Evolutionary conservation across 2,797 vertebrate genomes (phyloP).

Genomic region (Oophaga sylvatica): DNA sequence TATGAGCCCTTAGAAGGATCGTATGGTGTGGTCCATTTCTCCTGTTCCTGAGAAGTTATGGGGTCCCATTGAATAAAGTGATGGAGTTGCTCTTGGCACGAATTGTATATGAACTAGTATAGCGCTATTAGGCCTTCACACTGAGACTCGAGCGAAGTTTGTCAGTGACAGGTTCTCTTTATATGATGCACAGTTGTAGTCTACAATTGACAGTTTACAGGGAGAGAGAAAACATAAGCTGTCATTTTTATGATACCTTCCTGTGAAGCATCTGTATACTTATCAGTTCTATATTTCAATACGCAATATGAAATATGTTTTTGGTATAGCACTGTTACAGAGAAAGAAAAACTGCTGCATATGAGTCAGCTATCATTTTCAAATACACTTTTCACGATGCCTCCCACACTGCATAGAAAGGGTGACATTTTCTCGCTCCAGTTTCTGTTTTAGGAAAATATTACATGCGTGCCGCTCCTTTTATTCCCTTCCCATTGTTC

Average conservation of each 20-base stretch:
- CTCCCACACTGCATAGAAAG: conserved; percentile 43
- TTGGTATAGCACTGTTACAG: neutral
- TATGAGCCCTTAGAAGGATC: too few species aligned
- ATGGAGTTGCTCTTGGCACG: too few species aligned
- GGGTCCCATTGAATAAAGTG: too few species aligned
- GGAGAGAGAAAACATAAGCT: neutral
- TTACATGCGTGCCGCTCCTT: neutral
- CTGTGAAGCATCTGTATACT: conserved; percentile 11
- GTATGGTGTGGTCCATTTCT: too few species aligned
- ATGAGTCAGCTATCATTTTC: conserved; percentile 58
- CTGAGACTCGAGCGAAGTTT: too few species aligned
- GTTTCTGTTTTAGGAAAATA: conserved; percentile 31
- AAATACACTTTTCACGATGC: conserved; percentile 54
- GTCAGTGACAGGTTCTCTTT: too few species aligned
- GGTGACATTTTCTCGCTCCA: conserved; percentile 44
- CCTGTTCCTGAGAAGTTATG: too few species aligned
- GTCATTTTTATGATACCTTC: conserved; percentile 15
- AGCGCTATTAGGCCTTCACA: too few species aligned
- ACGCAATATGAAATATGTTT: conserved; percentile 5
- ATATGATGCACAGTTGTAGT: neutral
- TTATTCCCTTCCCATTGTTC: neutral
- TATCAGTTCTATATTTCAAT: conserved; percentile 10
- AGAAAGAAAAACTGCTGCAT: neutral
- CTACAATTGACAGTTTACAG: conserved; percentile 3
- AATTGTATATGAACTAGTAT: too few species aligned